phyloP scores from a whole-genome alignment of 2,113 vertebrate genomes.

The Onychorhynchus coronatus region DNA sequence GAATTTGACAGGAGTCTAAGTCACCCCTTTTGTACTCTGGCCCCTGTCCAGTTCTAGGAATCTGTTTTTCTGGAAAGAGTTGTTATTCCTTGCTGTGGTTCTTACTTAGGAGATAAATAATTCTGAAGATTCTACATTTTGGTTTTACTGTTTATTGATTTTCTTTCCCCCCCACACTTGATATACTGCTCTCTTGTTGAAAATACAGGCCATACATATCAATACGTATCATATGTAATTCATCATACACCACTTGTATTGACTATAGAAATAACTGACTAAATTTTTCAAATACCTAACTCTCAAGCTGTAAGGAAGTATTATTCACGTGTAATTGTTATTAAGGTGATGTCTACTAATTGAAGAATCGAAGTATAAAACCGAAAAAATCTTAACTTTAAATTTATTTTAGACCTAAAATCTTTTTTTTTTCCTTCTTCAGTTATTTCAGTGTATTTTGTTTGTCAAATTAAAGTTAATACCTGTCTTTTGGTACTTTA shows the following conservation, averaged over 20 bases:
- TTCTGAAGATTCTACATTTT: not conserved
- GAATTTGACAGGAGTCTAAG: not conserved
- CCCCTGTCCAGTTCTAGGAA: not conserved
- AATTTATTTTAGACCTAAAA: not conserved
- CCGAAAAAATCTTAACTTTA: not conserved
- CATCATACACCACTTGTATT: not conserved
- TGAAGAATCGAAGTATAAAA: not conserved
- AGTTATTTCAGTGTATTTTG: not conserved
- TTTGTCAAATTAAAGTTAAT: not conserved
- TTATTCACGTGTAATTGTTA: not conserved
- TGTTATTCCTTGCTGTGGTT: not conserved
- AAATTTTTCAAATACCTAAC: not conserved
- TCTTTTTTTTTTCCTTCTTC: not conserved
- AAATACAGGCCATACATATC: not conserved
- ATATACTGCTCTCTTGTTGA: not conserved
- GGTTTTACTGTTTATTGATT: not conserved
- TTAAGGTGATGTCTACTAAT: not conserved
- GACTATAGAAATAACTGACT: not conserved
- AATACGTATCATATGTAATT: not conserved
- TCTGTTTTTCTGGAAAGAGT: not conserved
- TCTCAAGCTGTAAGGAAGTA: not conserved
- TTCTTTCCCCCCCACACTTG: not conserved
- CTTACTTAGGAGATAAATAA: not conserved
- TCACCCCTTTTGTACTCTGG: not conserved
- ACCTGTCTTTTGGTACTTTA: not conserved